Evolutionary conservation across 2,113 vertebrate species (phyloP).

Genomic region (Daboia siamensis): DNA sequence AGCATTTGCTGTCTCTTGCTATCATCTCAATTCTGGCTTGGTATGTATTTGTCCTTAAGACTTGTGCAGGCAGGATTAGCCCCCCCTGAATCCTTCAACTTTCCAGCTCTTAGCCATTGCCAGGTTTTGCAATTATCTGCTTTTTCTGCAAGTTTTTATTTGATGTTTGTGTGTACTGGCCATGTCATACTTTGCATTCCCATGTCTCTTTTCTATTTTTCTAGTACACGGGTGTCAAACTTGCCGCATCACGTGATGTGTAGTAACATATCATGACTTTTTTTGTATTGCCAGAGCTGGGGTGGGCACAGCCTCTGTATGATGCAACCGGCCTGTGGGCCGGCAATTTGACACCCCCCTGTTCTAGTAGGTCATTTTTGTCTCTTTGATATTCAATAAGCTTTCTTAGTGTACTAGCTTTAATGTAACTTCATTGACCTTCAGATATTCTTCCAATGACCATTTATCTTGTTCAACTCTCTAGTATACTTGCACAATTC

Average conservation of each 20-base stretch:
- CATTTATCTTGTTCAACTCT: neutral
- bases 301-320: no score
- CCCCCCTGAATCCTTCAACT: neutral
- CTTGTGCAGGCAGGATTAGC: neutral
- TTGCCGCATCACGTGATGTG: no score
- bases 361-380: neutral
- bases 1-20: neutral
- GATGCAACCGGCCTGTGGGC: no score
- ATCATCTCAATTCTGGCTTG: neutral
- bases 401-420: neutral
- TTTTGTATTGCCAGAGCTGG: no score
- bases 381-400: neutral
- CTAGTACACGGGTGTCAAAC: neutral
- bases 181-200: neutral
- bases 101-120: neutral
- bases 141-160: neutral
- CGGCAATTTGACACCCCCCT: no score
- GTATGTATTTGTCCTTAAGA: neutral
- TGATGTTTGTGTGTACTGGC: neutral
- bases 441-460: neutral
- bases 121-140: neutral
- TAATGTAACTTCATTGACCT: neutral
- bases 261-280: no score
- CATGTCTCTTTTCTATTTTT: neutral
- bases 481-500: neutral